A percentile compares a stretch with the other conserved stretches of the same genome.
phyloP scores from a whole-genome alignment of 1,140 invertebrate genomes.

The Cherax destructor region DNA sequence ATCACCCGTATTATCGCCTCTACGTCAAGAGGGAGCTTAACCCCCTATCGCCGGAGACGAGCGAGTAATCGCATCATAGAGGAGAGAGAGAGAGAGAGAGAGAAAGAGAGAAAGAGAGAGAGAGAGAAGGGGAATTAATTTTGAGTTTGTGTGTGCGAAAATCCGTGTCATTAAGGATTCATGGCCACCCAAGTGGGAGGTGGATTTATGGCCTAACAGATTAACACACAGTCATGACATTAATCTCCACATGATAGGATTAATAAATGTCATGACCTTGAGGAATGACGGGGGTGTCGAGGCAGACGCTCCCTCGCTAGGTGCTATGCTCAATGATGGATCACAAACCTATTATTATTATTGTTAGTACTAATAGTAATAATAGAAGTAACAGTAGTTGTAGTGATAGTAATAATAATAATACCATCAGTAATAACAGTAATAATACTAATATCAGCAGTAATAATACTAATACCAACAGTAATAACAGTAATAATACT shows the following conservation, averaged over 20 bases:
- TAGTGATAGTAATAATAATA: no score
- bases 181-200: neutral
- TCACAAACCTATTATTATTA: no score
- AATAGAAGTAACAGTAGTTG: no score
- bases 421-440: no score
- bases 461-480: no score
- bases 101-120: no score
- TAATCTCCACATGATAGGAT: neutral
- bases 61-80: neutral
- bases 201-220: neutral
- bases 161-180: neutral
- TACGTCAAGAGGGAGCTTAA: neutral
- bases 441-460: no score
- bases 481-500: no score
- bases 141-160: neutral
- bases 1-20: neutral
- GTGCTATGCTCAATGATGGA: no score
- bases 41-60: neutral
- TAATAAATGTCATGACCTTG: neutral
- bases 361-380: no score
- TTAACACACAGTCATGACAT: neutral
- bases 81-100: neutral
- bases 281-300: neutral
- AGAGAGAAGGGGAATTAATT: neutral
- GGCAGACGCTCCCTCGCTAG: neutral